phyloP scores from a whole-genome alignment of 2,797 vertebrate genomes.

The Melanotaenia maccullochi region DNA sequence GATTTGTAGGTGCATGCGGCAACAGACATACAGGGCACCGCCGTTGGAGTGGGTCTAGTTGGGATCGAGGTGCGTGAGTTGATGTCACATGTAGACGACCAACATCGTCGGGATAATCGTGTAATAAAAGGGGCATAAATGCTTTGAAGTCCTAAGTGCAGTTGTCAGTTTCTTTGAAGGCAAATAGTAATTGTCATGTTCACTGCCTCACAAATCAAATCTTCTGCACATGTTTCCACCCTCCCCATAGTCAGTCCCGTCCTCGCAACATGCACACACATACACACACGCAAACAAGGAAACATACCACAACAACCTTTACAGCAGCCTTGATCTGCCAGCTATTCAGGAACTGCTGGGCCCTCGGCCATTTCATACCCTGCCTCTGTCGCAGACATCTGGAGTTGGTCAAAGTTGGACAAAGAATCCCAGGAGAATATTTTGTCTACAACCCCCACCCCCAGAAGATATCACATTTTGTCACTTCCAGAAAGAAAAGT shows the following conservation, averaged over 20 bases:
- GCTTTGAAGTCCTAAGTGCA: constrained; percentile 83
- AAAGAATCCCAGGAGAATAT: constrained; percentile 55
- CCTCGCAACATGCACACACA: constrained; percentile 16
- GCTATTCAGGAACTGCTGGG: constrained; percentile 49
- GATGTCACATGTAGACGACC: constrained; percentile 64
- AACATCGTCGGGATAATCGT: constrained; percentile 74
- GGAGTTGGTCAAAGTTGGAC: constrained; percentile 62
- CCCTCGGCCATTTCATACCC: constrained; percentile 56
- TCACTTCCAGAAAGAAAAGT: constrained; percentile 59
- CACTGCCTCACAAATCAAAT: constrained; percentile 82
- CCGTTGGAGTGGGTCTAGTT: constrained; percentile 13
- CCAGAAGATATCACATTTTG: constrained; percentile 41
- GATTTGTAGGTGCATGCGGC: neutral
- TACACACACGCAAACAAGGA: constrained; percentile 16
- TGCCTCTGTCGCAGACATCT: constrained; percentile 74
- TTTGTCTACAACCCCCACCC: constrained; percentile 38
- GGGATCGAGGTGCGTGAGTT: constrained; percentile 59
- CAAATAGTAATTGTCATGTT: constrained; percentile 83
- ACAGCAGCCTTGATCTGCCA: constrained; percentile 66
- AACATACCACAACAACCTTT: constrained; percentile 57
- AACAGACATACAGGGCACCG: neutral
- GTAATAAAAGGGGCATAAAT: constrained; percentile 79
- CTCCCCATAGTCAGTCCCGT: constrained; percentile 50
- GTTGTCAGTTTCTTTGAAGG: constrained; percentile 84
- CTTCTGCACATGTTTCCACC: constrained; percentile 75